phyloP scores from a whole-genome alignment of 2,888 invertebrate species.

The Seira musarum region DNA sequence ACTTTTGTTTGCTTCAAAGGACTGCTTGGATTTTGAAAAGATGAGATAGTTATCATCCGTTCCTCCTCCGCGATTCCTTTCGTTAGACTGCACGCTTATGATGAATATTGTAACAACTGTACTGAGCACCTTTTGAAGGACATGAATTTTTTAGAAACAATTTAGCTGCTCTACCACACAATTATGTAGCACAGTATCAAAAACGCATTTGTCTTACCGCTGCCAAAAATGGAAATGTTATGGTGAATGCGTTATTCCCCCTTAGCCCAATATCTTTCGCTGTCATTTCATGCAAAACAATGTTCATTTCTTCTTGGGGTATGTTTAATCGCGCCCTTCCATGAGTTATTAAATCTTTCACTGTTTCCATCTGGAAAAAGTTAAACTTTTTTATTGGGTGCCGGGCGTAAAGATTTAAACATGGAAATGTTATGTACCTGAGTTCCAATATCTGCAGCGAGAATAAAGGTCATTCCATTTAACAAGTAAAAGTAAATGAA shows the following conservation, averaged over 20 bases:
- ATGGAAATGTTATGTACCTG: too few relatives aligned
- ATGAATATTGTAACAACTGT: conserved; percentile 29
- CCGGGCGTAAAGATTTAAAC: too few relatives aligned
- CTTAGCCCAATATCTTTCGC: conserved; percentile 34
- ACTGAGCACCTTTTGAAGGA: conserved; percentile 24
- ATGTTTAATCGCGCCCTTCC: too few relatives aligned
- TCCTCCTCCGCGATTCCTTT: too few relatives aligned
- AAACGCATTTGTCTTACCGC: too few relatives aligned
- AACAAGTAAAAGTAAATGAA: background rate
- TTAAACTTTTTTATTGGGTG: too few relatives aligned
- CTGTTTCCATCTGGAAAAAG: too few relatives aligned
- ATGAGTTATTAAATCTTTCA: too few relatives aligned
- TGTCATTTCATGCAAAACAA: conserved; percentile 29
- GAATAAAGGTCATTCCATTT: background rate
- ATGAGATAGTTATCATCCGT: too few relatives aligned
- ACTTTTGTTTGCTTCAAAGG: too few relatives aligned
- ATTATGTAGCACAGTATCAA: background rate
- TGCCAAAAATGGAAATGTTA: conserved; percentile 29
- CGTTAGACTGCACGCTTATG: conserved; percentile 26
- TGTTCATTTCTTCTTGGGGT: conserved; percentile 5
- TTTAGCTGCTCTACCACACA: background rate
- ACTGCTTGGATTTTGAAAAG: too few relatives aligned
- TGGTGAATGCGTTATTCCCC: conserved; percentile 24
- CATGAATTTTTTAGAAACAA: background rate
- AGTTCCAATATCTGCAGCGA: conserved; percentile 22